phyloP scores from a whole-genome alignment of 2,888 invertebrate genomes.

The Pristionchus arcanus region DNA sequence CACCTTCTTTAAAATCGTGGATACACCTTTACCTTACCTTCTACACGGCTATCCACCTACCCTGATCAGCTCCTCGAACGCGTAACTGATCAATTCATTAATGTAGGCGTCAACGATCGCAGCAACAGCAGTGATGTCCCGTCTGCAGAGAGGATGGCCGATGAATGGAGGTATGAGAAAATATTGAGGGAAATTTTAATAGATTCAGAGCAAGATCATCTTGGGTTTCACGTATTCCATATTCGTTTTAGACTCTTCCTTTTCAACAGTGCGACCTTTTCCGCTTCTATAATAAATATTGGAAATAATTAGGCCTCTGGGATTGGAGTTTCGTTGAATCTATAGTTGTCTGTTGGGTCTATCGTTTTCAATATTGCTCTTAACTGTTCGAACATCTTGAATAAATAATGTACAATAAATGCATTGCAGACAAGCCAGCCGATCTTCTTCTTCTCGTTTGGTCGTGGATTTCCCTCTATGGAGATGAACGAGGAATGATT shows the following conservation, averaged over 20 bases:
- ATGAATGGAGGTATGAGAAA: constrained; percentile 55
- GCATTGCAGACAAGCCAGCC: constrained; percentile 50
- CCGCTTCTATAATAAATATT: neutral
- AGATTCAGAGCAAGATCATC: neutral
- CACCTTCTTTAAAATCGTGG: too few species aligned
- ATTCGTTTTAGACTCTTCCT: neutral
- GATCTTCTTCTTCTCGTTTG: constrained; percentile 71
- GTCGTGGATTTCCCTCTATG: constrained; percentile 76
- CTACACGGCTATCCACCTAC: too few species aligned
- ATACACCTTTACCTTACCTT: too few species aligned
- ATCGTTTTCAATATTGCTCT: neutral
- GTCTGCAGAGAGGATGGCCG: constrained; percentile 62
- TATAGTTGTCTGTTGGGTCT: neutral
- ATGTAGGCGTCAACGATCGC: constrained; percentile 72
- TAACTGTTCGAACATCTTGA: too few species aligned
- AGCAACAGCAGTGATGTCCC: constrained; percentile 72
- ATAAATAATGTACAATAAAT: neutral
- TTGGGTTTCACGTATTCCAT: neutral
- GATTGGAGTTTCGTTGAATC: neutral
- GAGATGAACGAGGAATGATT: constrained; percentile 77
- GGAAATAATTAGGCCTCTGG: neutral
- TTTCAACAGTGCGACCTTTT: neutral
- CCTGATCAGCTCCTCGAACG: neutral
- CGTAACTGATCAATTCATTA: neutral
- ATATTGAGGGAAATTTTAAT: neutral